Base-by-base conservation (phyloP, 2,797 vertebrate genomes). In the Urocyon cinereoargenteus region DNA sequence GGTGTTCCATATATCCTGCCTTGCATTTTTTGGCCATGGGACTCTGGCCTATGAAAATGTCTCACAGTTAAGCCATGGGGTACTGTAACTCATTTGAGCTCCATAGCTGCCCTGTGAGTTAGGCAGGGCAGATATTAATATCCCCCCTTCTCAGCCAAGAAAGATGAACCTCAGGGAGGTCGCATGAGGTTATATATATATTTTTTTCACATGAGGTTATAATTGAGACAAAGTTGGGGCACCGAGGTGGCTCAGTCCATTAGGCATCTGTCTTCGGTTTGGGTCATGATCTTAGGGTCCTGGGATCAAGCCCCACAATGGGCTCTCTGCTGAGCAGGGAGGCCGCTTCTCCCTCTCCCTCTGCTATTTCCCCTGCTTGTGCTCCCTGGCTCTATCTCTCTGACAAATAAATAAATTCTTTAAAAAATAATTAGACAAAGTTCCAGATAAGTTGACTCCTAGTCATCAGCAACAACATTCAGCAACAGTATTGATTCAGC, bases 21-120 rank as follows among this genome's bases (percentile, higher is more conserved):
- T 53, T 68, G 79, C 68, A 96, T 94, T 94, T 96, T 97, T 36
- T 84, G 87, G 59, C 40, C 40, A 62, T 21, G 31, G 22, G 19
- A 55, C 59, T 11, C 26, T 66, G 26, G 36, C 84, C 82, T 83
- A 36, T 62, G 51, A 82, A 78, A 91, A 86, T 73, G 31, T 53
- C 75, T 88, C 61, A 90, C 24, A 66, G 7, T 26, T 57, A 91
- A 83, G 49, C 28, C 19, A 19, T 40, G 24, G 66, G 21, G 49
- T 14, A n/a, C 16, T 59, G 59, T 57, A 57, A 53, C 11, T 34
- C 26, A 28, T n/a, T 57, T 5, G 11, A 24, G 78, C 18, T 19
- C 55, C 77, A 51, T 6, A 24, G 57, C 45, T 68, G 49, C 72
- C 24, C 62, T 8, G 19, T 3, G 51, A 57, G 21, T 6, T 6